phyloP scores from a whole-genome alignment of 2,888 invertebrate genomes.

The Tineola bisselliella region DNA sequence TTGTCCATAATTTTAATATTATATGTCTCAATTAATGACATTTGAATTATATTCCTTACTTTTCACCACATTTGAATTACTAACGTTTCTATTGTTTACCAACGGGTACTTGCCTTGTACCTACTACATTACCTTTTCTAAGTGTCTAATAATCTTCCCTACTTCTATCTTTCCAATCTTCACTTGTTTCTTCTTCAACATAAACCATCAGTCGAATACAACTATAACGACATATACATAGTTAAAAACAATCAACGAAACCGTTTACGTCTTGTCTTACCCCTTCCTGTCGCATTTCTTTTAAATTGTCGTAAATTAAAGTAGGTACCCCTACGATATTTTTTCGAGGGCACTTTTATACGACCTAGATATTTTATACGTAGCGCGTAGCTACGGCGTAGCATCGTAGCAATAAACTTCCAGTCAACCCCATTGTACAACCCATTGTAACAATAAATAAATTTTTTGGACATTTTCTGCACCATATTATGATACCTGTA shows the following conservation, averaged over 20 bases:
- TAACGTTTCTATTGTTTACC: background rate
- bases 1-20: background rate
- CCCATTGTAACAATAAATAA: background rate
- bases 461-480: background rate
- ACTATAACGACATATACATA: background rate
- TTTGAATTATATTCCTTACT: no score
- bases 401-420: background rate
- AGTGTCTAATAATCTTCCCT: background rate
- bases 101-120: background rate
- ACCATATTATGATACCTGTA: background rate
- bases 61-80: background rate
- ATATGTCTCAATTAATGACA: no score
- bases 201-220: background rate
- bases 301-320: background rate
- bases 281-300: constrained; percentile 11
- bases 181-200: background rate
- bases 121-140: background rate
- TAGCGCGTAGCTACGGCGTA: constrained; percentile 3
- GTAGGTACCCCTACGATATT: background rate
- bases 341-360: background rate
- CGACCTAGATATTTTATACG: background rate
- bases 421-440: no score
- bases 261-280: background rate
- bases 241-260: background rate
- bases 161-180: background rate